Evolutionary conservation across 1,140 invertebrate genomes (phyloP).

Genomic region (Araneus ventricosus): DNA sequence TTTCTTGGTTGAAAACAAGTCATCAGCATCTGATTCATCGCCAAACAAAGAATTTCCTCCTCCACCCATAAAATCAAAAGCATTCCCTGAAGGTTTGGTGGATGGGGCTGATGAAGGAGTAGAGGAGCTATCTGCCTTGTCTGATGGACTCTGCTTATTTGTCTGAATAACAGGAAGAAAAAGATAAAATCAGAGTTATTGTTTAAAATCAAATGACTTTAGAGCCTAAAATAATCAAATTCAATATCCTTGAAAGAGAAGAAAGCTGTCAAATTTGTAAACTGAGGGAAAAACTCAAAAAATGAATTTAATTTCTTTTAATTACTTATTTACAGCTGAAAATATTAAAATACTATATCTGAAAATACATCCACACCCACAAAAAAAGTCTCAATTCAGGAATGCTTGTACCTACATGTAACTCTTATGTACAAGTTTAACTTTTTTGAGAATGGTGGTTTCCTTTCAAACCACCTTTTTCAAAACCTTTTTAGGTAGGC

Average conservation of each 20-base stretch:
- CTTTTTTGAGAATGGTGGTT: no score
- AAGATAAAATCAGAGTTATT: not conserved
- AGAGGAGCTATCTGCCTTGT: constrained; percentile 64
- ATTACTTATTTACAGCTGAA: no score
- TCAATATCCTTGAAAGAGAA: not conserved
- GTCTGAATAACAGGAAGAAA: not conserved
- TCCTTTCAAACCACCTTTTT: no score
- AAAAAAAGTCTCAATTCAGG: no score
- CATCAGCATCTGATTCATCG: constrained; percentile 69
- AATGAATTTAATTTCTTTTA: no score
- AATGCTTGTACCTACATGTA: no score
- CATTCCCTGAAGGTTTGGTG: constrained; percentile 49
- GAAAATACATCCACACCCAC: no score
- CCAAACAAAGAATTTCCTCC: constrained; percentile 48
- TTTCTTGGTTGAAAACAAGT: constrained; percentile 65
- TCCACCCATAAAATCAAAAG: constrained; percentile 58
- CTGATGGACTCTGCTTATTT: constrained; percentile 24
- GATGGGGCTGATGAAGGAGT: constrained; percentile 68
- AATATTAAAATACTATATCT: no score
- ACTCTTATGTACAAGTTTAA: no score
- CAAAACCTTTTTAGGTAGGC: no score
- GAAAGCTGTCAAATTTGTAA: not conserved
- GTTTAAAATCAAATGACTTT: not conserved
- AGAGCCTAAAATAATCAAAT: not conserved
- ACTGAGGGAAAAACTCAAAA: not conserved